Percentiles rank a stretch among this genome's conserved stretches.
These are phyloP conservation scores for Microplitis manilae DNA, from an alignment of 2,888 invertebrate genomes.

Conservation along the genomic window DNA sequence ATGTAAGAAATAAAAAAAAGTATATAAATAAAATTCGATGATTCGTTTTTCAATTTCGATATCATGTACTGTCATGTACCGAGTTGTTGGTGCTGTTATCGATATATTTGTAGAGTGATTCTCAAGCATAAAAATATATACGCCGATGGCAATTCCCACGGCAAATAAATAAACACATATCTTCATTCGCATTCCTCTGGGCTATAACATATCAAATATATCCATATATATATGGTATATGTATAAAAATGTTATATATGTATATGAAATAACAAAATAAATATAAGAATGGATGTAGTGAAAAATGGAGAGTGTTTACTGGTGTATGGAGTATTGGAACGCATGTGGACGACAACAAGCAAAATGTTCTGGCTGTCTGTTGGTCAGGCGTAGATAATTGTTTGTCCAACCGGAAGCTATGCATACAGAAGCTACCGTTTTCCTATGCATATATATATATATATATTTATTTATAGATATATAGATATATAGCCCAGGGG, in stretches of 20 bases:
- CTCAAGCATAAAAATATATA: constrained; percentile 11
- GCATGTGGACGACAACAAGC: constrained; percentile 52
- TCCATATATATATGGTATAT: too few species aligned
- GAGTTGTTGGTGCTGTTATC: not conserved
- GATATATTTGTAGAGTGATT: constrained; percentile 7
- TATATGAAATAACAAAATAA: not conserved
- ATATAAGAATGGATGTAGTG: constrained; percentile 11
- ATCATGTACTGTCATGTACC: constrained; percentile 1
- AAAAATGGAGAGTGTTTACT: constrained; percentile 13
- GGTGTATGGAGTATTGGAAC: constrained; percentile 13
- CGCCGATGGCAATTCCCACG: not conserved
- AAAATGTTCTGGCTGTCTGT: constrained; percentile 57
- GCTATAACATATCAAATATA: constrained; percentile 3
- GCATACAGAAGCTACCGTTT: constrained; percentile 49
- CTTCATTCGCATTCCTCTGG: constrained; percentile 28
- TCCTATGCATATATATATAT: constrained; percentile 28
- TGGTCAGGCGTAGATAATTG: constrained; percentile 63
- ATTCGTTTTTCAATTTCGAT: not conserved
- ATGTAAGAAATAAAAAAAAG: not conserved
- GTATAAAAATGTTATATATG: too few species aligned
- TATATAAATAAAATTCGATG: not conserved
- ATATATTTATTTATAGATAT: constrained; percentile 1
- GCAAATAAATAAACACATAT: constrained; percentile 30
- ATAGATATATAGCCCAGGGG: constrained; percentile 26
- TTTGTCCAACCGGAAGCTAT: constrained; percentile 66